Evolutionary conservation across 2,113 vertebrate species (phyloP), one percentile per base, ranked within the genome.

Genomic region (Fregetta grallaria): DNA sequence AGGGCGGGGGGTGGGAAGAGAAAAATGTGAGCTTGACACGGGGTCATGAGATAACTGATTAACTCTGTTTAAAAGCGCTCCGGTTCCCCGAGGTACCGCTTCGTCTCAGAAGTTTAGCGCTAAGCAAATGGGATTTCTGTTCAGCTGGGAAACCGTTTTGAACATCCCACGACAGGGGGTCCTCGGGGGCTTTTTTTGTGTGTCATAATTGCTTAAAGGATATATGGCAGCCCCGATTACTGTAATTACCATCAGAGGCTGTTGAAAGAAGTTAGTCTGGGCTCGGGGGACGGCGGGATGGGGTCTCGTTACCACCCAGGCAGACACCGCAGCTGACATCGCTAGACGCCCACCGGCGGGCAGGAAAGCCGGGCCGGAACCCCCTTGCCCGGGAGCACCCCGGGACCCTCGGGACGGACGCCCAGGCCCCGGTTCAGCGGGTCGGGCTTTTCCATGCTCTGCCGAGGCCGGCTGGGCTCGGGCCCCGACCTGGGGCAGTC

Each of bases 151-250:
- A 98, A 97, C 98, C 98, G 98, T 98, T 98, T 98, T 98, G 98
- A 98, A 98, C 98, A 98, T 98, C 98, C 98, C 98, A 76, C 98
- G 91, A 97, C 98, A 97, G 98, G 98, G 98, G 98, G 98, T 98
- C 98, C 98, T 97, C 32, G 97, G 95, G 97, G 97, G 96, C 93
- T 98, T 92, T 96, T 98, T 98, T 98, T 99, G 98, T 99, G 96
- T 97, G 96, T 98, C 95, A 97, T 99, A 99, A 99, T 99, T 99
- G 98, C 98, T 98, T 98, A 98, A 98, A 99, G 95, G 98, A 98
- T 99, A 99, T 98, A 98, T 99, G 99, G 98, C 99, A 99, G 98
- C 98, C 98, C 99, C 98, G 98, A 99, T 99, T 99, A 99, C 98
- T 98, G 98, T 99, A 99, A 99, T 99, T 98, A 99, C 98, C 98